Base-by-base conservation (phyloP, 2,113 vertebrate species). In the Phaethornis superciliosus region DNA sequence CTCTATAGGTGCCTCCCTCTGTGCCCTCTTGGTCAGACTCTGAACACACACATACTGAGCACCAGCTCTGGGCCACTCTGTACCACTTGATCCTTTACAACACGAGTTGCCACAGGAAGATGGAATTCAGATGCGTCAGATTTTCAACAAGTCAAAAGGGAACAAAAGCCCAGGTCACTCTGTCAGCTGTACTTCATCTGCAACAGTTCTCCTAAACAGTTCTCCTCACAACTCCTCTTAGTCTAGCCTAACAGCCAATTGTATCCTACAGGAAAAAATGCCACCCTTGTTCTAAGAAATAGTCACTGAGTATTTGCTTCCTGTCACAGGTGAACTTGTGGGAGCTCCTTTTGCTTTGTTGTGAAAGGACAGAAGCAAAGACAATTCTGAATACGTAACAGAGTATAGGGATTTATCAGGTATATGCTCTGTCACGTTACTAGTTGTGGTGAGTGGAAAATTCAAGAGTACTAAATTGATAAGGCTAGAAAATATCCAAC, bases 31-130 rank as follows among this genome's bases (percentile, higher is more conserved):
- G 7, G n/a, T 46, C 33, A 26, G 26, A 30, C 44, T 71, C 11
- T 18, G 30, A 60, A 51, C 12, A 18, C 51, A 2, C 3, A 8
- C 0, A 0, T 27, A 32, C 5, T 20, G 17, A 69, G 55, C 35
- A 46, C 24, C 10, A 35, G 30, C 15, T 44, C 47, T 35, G 30
- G 28, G 58, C 40, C 0, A 0, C 35, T 40, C 27, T 15, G 22
- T 77, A 59, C 68, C 27, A 4, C 21, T 51, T 55, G 46, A 42
- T 55, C 44, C 56, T 82, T 58, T 49, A 83, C n/a, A 68, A 12
- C 12, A 16, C 26, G 1, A 82, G 40, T 35, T 88, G 59, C 21
- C 18, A 58, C 35, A 62, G 46, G 67, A 90, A 74, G 40, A 74
- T 70, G 27, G 32, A 58, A 77, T 65, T 56, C 71, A 76, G 49